phyloP scores from a whole-genome alignment of 2,888 invertebrate species.

The Sphaerolaimus hirsutus region DNA sequence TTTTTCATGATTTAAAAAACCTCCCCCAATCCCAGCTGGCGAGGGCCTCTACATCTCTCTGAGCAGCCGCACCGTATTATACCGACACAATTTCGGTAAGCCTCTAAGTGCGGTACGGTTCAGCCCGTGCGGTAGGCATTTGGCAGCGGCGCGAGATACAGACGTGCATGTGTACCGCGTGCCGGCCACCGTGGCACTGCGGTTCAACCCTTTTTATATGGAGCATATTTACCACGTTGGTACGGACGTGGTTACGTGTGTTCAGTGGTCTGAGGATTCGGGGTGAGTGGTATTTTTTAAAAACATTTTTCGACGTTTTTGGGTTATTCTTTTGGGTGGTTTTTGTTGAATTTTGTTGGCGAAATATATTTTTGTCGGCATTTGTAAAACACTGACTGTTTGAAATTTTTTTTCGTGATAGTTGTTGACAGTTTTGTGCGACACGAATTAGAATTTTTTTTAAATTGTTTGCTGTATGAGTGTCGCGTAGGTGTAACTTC shows the following conservation, averaged over 20 bases:
- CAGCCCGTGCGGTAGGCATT: slow-evolving; percentile 67
- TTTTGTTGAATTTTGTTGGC: too few relatives aligned
- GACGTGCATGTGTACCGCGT: slow-evolving; percentile 52
- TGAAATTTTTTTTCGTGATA: too few relatives aligned
- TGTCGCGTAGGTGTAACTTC: too few relatives aligned
- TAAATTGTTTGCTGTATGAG: too few relatives aligned
- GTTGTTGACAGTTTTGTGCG: too few relatives aligned
- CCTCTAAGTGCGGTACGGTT: slow-evolving; percentile 53
- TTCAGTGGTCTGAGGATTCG: slow-evolving; percentile 82
- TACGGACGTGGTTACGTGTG: slow-evolving; percentile 53
- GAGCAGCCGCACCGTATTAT: slow-evolving; percentile 53
- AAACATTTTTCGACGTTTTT: neutral
- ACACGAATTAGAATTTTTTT: too few relatives aligned
- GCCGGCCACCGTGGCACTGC: slow-evolving; percentile 51
- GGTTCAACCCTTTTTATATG: slow-evolving; percentile 65
- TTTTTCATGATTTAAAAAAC: too few relatives aligned
- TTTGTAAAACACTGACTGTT: too few relatives aligned
- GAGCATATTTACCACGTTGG: slow-evolving; percentile 56
- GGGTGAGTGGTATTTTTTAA: slow-evolving; percentile 29
- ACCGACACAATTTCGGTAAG: slow-evolving; percentile 55
- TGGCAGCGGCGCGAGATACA: slow-evolving; percentile 65
- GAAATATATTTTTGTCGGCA: too few relatives aligned
- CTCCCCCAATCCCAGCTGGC: slow-evolving; percentile 30
- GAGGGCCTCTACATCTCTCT: slow-evolving; percentile 43
- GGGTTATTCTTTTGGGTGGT: too few relatives aligned